phyloP scores from a whole-genome alignment of 2,797 vertebrate species.

The Muscicapa comitata region DNA sequence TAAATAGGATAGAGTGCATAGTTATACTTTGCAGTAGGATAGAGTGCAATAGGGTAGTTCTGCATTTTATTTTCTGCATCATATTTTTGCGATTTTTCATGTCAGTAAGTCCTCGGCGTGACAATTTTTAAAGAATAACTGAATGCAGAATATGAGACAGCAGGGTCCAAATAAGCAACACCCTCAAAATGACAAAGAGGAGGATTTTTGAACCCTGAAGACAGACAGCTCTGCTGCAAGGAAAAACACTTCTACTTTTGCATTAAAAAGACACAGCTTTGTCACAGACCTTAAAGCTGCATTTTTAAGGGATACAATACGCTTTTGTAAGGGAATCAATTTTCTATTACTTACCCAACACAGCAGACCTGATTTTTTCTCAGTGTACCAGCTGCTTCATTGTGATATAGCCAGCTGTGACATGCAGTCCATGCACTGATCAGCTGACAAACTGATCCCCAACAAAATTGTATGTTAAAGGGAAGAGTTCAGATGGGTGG shows the following conservation, averaged over 20 bases:
- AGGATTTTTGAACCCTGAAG: not conserved
- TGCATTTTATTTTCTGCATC: not conserved
- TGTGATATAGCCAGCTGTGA: not conserved
- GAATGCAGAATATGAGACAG: not conserved
- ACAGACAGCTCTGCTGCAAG: not conserved
- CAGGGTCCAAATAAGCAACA: not conserved
- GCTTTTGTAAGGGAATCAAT: not conserved
- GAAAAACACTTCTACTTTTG: not conserved
- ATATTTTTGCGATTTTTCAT: not conserved
- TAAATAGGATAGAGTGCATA: not conserved
- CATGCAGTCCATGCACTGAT: accelerated
- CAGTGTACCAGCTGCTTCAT: not conserved
- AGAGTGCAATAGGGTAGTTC: not conserved
- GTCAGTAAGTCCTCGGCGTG: not conserved
- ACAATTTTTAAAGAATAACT: not conserved
- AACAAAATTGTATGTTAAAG: accelerated
- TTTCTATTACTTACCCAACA: not conserved
- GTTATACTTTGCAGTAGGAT: too few species aligned
- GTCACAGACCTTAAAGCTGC: not conserved
- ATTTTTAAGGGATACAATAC: not conserved
- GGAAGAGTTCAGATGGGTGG: not conserved
- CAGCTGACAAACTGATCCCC: not conserved
- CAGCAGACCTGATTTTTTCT: not conserved
- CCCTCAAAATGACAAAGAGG: not conserved
- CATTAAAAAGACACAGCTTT: not conserved